Evolutionary conservation across 2,797 vertebrate species (phyloP), one percentile per base, ranked within the genome.

Genomic region (Ataeniobius toweri): DNA sequence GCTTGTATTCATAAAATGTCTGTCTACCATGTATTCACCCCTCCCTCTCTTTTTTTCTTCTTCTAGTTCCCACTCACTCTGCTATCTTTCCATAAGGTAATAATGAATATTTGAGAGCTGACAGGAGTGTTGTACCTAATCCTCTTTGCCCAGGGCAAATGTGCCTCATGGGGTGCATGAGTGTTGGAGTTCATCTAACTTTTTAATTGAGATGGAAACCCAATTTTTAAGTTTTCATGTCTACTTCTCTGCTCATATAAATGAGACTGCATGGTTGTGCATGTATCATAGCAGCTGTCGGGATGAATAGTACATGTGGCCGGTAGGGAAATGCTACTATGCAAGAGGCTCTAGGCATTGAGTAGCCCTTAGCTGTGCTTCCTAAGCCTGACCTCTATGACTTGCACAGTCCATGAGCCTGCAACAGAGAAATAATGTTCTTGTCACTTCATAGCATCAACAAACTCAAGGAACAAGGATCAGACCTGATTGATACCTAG

Each of bases 21-120:
- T 85, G 77, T 89, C 82, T 71, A 80, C 89, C 89, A 88, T 81
- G 82, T 86, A 82, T 83, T 79, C 82, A 14, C 88, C 1, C 0
- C 39, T 18, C 56, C 79, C 58, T 39, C 50, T 20, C n/a, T 31
- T 7, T 46, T 80, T 85, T 51, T 70, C 78, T 84, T 70, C 75
- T 80, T 82, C 78, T 85, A 82, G 80, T 83, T 85, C 83, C 79
- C 80, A 81, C 80, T 89, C 24, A 2, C 84, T 88, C 77, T 82
- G 78, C 89, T 91, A 88, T 93, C 89, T 94, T 85, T 85, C 89
- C 84, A 85, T 89, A 86, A 91, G 85, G 91, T 90, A 87, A 90
- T 90, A 86, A 93, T 93, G 91, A 94, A 92, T 94, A 92, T 93
- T 94, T 93, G 86, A 94, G 85, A 80, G 77, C 81, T 88, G 92